These are phyloP conservation scores for Corythornis vintsioides DNA, from an alignment of 2,113 vertebrate genomes.

Conservation along the genomic window DNA sequence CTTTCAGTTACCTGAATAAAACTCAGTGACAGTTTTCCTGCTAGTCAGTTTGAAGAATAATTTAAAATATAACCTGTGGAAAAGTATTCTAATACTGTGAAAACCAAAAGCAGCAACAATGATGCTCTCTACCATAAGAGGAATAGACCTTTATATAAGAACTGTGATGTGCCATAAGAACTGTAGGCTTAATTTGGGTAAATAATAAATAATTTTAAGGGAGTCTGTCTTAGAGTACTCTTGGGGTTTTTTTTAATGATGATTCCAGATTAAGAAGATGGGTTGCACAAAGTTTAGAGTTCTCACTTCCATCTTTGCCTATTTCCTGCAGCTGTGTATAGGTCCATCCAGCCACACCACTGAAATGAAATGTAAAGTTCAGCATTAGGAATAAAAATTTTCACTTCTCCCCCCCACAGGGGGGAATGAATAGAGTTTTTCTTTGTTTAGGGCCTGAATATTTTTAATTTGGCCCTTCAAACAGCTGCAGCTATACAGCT, in stretches of 20 bases:
- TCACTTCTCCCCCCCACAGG: not conserved
- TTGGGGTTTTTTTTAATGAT: not conserved
- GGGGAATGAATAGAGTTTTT: not conserved
- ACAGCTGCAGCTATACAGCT: not conserved
- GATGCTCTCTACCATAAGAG: not conserved
- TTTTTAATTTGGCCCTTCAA: not conserved
- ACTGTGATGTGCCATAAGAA: not conserved
- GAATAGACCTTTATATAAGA: not conserved
- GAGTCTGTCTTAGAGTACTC: not conserved
- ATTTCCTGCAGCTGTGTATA: not conserved
- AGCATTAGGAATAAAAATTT: not conserved
- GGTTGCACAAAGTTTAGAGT: not conserved
- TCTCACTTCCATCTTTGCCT: not conserved
- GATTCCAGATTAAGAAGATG: not conserved
- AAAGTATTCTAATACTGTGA: not conserved
- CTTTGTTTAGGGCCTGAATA: not conserved
- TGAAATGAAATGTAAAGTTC: not conserved
- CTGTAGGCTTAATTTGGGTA: not conserved
- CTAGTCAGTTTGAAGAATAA: not conserved
- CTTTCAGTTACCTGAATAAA: constrained; percentile 12
- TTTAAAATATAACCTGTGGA: not conserved
- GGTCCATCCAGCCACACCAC: not conserved
- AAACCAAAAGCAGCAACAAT: not conserved
- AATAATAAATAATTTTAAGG: not conserved
- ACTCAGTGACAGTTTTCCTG: not conserved